These are phyloP conservation scores for Lepas anatifera DNA, from an alignment of 2,888 invertebrate species.

Conservation along the genomic window DNA sequence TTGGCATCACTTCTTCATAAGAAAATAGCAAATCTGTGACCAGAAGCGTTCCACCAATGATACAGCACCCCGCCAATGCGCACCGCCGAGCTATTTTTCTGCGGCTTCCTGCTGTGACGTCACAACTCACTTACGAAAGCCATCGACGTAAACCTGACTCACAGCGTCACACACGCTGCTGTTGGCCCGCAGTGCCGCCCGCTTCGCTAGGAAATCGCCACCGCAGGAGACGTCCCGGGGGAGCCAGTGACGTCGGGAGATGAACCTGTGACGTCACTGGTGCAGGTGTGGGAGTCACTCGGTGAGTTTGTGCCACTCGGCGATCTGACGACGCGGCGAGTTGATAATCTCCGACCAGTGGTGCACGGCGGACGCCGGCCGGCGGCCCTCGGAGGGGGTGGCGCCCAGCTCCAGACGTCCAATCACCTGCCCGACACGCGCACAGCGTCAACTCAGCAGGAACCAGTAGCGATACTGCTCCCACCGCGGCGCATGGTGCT, in stretches of 20 bases:
- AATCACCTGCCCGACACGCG: conserved; percentile 57
- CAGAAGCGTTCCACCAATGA: background rate
- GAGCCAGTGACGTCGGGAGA: background rate
- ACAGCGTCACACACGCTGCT: too few species aligned
- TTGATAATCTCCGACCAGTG: conserved; percentile 98
- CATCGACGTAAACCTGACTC: too few species aligned
- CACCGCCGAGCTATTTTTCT: too few species aligned
- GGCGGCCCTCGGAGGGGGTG: conserved; percentile 47
- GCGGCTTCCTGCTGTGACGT: too few species aligned
- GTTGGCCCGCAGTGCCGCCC: too few species aligned
- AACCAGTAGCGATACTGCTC: too few species aligned
- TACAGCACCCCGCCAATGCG: too few species aligned
- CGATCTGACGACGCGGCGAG: conserved; percentile 93
- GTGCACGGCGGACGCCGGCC: conserved; percentile 56
- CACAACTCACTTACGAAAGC: too few species aligned
- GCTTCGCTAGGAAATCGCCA: background rate
- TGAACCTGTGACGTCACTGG: background rate
- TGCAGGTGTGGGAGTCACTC: conserved; percentile 45
- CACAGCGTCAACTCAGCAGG: background rate
- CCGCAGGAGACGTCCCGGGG: background rate
- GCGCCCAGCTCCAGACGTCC: conserved; percentile 85
- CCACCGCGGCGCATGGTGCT: too few species aligned
- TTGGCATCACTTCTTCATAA: background rate
- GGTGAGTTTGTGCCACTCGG: conserved; percentile 97
- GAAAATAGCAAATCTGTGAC: conserved; percentile 8